These are phyloP conservation scores for Grantiella picta DNA, from an alignment of 2,113 vertebrate species.

Conservation along the genomic window DNA sequence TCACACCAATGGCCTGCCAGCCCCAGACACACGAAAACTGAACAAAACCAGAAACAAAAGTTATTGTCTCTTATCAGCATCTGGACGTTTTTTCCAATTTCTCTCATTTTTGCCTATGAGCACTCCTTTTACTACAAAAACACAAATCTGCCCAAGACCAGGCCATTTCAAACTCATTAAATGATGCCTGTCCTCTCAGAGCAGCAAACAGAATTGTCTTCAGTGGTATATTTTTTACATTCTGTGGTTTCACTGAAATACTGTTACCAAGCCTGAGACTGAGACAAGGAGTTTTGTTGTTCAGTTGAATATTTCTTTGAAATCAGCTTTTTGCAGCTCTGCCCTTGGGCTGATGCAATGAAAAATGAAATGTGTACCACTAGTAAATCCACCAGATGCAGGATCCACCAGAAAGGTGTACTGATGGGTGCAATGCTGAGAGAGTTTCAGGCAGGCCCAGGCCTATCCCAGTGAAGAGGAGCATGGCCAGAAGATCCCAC, in stretches of 20 bases:
- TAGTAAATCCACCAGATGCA: neutral
- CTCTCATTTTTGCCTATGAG: neutral
- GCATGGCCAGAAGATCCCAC: neutral
- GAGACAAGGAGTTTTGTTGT: neutral
- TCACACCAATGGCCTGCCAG: neutral
- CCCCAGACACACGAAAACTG: neutral
- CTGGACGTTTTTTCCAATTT: neutral
- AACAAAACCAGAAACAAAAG: neutral
- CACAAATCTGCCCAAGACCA: neutral
- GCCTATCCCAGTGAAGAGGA: neutral
- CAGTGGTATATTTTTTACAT: neutral
- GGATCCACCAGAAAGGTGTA: neutral
- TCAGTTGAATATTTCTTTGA: neutral
- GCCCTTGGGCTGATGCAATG: neutral
- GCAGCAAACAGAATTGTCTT: neutral
- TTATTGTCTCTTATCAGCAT: neutral
- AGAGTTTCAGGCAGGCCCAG: neutral
- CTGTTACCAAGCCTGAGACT: neutral
- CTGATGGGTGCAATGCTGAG: rapidly evolving
- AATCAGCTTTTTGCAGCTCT: neutral
- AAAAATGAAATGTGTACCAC: neutral
- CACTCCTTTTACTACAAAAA: neutral
- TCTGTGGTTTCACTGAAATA: neutral
- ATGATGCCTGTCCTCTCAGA: neutral
- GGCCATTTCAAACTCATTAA: neutral